Base-by-base conservation (phyloP, 2,888 invertebrate species). In the Cistogaster globosa region DNA sequence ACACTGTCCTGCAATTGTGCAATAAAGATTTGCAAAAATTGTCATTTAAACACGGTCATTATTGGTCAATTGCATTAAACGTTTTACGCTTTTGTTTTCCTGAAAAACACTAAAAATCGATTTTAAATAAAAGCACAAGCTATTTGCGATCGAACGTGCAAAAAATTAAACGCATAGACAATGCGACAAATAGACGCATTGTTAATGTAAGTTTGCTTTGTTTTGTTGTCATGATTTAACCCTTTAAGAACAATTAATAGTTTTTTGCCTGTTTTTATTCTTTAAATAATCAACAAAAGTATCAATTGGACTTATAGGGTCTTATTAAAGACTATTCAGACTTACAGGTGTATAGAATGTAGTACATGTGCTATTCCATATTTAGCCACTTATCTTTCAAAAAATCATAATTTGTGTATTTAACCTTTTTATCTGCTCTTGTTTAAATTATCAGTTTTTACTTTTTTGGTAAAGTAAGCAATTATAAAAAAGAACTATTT, bases 21-120 rank as follows among this genome's bases (percentile, higher is more conserved):
- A 91, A 90, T 89, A 91, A 90, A 90, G 89, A 91, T 91, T 91
- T 91, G 89, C 90, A 88, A 89, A 91, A 90, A 89, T 91, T 89
- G 89, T 87, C 88, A 86, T 87, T 88, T 87, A 87, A 88, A 88
- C 82, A 85, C 88, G 88, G 86, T 84, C 87, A 89, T 87, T 88
- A 88, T 86, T 87, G 86, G 87, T 63, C 77, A 82, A 84, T 77
- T 84, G 81, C 71, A 82, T 72, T 83, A 80, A 71, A 74, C 77
- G 77, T 78, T 74, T 67, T 55, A 22, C 60, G 53, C 62, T 76
- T 79, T 83, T 78, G 65, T 72, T 69, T 76, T 76, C 36, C 58
- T 14, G 20, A 48, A 14, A 8, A 57, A 65, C 45, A 62, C 57
- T 65, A 12, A 48, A 58, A 74, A 83, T 60, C 57, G 78, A 78